Evolutionary conservation across 2,888 invertebrate genomes (phyloP).

Genomic region (Suillia variegata): DNA sequence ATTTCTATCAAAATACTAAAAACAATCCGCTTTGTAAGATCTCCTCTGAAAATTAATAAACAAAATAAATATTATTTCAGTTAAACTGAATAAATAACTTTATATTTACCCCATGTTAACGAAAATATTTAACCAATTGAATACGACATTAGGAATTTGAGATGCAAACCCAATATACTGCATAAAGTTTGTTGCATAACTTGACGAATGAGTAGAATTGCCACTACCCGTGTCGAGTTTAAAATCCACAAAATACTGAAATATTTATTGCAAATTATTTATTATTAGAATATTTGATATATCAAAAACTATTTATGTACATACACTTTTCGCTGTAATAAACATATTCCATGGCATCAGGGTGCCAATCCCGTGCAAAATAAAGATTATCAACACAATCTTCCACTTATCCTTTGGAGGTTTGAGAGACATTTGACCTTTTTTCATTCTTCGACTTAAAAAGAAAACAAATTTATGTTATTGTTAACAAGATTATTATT

Average conservation of each 20-base stretch:
- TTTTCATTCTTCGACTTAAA: conserved; percentile 68
- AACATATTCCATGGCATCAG: conserved; percentile 99
- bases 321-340: conserved; percentile 79
- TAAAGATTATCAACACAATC: conserved; percentile 84
- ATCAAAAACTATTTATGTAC: conserved; percentile 11
- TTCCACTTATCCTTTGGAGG: conserved; percentile 80
- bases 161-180: conserved; percentile 85
- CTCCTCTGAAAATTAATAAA: conserved; percentile 80
- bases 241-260: conserved; percentile 89
- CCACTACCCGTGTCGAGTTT: conserved; percentile 73
- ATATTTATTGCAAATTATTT: conserved; percentile 42
- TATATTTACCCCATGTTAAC: conserved; percentile 78
- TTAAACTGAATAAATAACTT: conserved; percentile 6
- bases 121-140: conserved; percentile 94
- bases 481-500: no score
- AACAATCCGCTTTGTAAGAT: conserved; percentile 84
- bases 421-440: conserved; percentile 72
- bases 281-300: no score
- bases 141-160: conserved; percentile 92
- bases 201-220: conserved; percentile 58
- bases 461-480: no score
- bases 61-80: conserved; percentile 21
- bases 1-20: conserved; percentile 83
- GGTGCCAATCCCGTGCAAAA: conserved; percentile 93
- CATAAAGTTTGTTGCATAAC: conserved; percentile 77